Conservation (phyloP, 1,140 invertebrate species). For the Drosophila guanche region DNA sequence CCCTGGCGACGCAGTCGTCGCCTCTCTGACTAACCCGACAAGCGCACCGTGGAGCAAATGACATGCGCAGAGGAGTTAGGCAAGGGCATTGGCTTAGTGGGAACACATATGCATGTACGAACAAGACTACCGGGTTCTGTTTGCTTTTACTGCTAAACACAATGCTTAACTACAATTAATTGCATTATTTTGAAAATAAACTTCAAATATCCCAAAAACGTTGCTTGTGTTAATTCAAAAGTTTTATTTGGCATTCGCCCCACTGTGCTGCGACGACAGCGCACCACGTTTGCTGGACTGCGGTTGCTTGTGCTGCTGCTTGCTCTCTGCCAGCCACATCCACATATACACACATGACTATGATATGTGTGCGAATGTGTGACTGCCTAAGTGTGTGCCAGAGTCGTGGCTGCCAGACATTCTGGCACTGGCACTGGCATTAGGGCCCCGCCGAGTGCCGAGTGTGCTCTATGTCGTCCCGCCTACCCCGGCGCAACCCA, state of each 20-base stretch:
- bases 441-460: conserved; percentile 31
- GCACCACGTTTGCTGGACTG: conserved; percentile 26
- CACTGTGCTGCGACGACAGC: conserved; percentile 60
- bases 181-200: too few species aligned
- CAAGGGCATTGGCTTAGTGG: too few species aligned
- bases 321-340: conserved; percentile 59
- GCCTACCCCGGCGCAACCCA: conserved; percentile 11
- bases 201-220: neutral
- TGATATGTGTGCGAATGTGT: conserved; percentile 11
- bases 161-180: too few species aligned
- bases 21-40: conserved; percentile 69
- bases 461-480: neutral
- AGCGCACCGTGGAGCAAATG: conserved; percentile 53
- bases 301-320: conserved; percentile 44
- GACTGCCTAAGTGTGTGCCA: conserved; percentile 32
- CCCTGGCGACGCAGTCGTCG: neutral
- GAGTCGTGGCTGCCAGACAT: conserved; percentile 80
- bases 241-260: conserved; percentile 7
- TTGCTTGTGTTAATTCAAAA: neutral
- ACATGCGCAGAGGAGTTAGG: neutral
- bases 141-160: too few species aligned
- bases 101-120: too few species aligned
- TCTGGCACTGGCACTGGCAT: conserved; percentile 67
- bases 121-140: too few species aligned
- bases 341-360: neutral